Base-by-base conservation (phyloP, 1,140 invertebrate species). In the Steinernema khuongi region DNA sequence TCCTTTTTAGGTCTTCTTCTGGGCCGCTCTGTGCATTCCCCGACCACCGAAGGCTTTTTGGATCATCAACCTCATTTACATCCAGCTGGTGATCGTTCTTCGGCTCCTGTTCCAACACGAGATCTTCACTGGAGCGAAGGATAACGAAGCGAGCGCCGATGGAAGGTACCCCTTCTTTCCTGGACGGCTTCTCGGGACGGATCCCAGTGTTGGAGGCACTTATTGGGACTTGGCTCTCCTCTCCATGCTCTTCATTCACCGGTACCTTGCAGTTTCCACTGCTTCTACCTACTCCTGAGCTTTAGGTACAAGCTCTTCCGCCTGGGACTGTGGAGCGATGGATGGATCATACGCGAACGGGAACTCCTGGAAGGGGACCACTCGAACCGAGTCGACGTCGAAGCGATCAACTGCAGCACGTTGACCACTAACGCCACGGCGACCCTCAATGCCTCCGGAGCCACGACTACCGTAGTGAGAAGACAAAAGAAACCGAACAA, bases 351-450 rank as follows among this genome's bases (percentile, higher is more conserved):
- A 4, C 50, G 50, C 7, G 50, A 60, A 22, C 14, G 50, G 19
- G 50, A 60, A 22, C 14, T 60, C 19, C 22, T 60, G 19, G 50
- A 60, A 60, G 50, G 50, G 14, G 50, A 60, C 22, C 50, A 60
- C 50, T n/a, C 26, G 50, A 14, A 60, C 4, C 50, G 22, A 14
- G 19, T 22, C 7, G 50, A 60, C 50, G 50, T 60, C 11, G 50
- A 60, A 60, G 50, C 50, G 50, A 60, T 60, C 50, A 60, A 60
- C 50, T 60, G 50, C 50, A 60, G 50, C 50, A 60, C 50, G 50
- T 26, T 60, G 50, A n/a, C 7, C n/a, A 41, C 36, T n/a, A n/a
- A n/a, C 7, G 26, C 50, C 7, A 26, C 50, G 11, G 50, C 50
- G 11, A 60, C 50, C 2, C 11, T 60, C 50, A 26, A 60, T 60